Evolutionary conservation across 2,797 vertebrate genomes (phyloP).

Genomic region (Tolypeutes matacus): DNA sequence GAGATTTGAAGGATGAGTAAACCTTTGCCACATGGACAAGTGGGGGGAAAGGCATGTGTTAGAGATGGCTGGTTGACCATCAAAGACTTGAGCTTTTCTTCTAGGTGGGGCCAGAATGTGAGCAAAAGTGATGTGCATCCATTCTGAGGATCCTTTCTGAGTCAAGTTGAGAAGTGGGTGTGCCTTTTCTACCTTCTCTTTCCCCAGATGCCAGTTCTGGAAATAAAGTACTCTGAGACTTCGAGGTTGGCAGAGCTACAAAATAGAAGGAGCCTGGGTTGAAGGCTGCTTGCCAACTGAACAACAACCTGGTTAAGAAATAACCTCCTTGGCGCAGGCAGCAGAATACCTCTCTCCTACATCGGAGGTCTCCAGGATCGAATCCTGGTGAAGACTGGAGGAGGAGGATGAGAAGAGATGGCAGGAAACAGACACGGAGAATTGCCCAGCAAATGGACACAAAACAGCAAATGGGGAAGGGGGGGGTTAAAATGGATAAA

Average conservation of each 20-base stretch:
- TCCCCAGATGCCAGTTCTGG: neutral
- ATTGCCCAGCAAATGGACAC: no score
- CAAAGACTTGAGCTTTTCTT: neutral
- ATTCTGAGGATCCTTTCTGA: neutral
- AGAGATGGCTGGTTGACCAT: neutral
- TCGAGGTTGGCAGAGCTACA: neutral
- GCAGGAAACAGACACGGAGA: no score
- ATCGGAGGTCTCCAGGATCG: no score
- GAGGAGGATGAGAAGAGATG: no score
- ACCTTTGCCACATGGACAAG: neutral
- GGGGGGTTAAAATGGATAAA: no score
- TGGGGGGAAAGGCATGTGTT: neutral
- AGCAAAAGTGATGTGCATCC: slow-evolving; percentile 1
- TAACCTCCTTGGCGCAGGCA: no score
- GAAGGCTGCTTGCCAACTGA: neutral
- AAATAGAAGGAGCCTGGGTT: neutral
- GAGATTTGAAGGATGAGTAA: neutral
- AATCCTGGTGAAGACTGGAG: no score
- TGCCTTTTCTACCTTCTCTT: slow-evolving; percentile 3
- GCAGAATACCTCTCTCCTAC: no score
- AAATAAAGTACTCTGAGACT: slow-evolving; percentile 11
- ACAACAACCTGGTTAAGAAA: neutral
- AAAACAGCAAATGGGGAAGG: no score
- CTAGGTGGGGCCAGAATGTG: neutral
- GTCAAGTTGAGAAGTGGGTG: neutral